Evolutionary conservation across 2,113 vertebrate genomes (phyloP), one percentile per base, ranked within the genome.

Genomic region (Mustela nigripes): DNA sequence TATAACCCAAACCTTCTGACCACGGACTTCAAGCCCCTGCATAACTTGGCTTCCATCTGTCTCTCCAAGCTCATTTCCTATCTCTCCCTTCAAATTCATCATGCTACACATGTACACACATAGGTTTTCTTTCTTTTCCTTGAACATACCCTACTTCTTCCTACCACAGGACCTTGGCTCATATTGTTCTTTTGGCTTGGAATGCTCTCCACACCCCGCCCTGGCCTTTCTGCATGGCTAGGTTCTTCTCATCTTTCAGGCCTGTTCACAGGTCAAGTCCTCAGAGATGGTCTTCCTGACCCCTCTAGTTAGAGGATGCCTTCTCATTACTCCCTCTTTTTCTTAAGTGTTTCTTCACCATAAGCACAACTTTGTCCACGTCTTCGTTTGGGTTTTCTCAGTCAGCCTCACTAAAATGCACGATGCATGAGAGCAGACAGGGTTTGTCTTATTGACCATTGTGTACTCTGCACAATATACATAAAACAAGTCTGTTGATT

Each of bases 81-180:
- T 69, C 22, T 90, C 65, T 81, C 71, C 71, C 60, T 78, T 91
- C 76, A 88, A 71, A 62, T 24, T 85, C 92, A 58, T 81, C 48
- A 31, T 73, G 58, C 6, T 81, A 14, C 85, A 97, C 79, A 69
- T 21, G 67, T 36, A 69, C 67, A 86, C 0, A 28, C 65, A 95
- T n/a, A 93, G 8, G 48, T 92, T 91, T 91, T 89, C 86, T 89
- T 91, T 88, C 73, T 95, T 92, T 94, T 76, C 56, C 94, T 94
- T 95, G 65, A 96, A 85, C 1, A 42, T 90, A 31, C 31, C 69
- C 74, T 95, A 94, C 58, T 95, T 97, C 62, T 82, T 88, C 67
- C 63, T 45, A 85, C 36, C 74, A 78, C 4, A 2, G 9, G 48
- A 74, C 28, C 91, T 94, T 96, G 85, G 45, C 69, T 97, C 48